A percentile compares a stretch with the other conserved stretches of the same genome.
Conservation (phyloP, 2,113 vertebrate genomes). For the Misgurnus mizolepis region DNA sequence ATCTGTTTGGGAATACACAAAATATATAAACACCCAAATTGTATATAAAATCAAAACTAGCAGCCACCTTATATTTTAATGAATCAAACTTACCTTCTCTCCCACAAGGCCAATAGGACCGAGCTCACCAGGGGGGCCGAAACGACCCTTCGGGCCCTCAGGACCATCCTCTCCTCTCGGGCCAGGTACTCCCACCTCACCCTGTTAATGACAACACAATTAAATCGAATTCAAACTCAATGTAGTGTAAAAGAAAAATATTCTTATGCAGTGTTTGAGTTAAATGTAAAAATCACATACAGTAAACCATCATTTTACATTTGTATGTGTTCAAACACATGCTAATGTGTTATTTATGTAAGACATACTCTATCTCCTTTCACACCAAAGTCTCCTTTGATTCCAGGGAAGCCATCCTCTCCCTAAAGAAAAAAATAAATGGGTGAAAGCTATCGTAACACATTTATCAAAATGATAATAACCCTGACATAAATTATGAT, state of each 20-base stretch:
- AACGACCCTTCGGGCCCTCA: conserved; percentile 87
- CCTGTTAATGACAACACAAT: conserved; percentile 67
- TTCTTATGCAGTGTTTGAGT: too few species aligned
- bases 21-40: background rate
- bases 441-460: background rate
- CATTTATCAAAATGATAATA: background rate
- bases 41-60: background rate
- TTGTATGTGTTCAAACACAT: background rate
- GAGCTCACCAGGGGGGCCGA: conserved; percentile 83
- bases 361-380: conserved; percentile 86
- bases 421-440: conserved; percentile 74
- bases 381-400: conserved; percentile 86
- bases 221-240: background rate
- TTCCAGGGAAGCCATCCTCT: conserved; percentile 87
- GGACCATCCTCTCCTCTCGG: conserved; percentile 89
- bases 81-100: conserved; percentile 80
- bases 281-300: background rate
- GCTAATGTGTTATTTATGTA: background rate
- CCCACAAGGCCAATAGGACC: conserved; percentile 81
- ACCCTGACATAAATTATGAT: too few species aligned
- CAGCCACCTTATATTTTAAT: fast-evolving
- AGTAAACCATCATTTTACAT: too few species aligned
- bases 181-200: conserved; percentile 83
- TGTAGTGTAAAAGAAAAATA: background rate
- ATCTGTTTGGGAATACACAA: background rate